A percentile compares a stretch with the other conserved stretches of the same genome.
phyloP scores from a whole-genome alignment of 2,113 vertebrate species.

The Ibidorhyncha struthersii region DNA sequence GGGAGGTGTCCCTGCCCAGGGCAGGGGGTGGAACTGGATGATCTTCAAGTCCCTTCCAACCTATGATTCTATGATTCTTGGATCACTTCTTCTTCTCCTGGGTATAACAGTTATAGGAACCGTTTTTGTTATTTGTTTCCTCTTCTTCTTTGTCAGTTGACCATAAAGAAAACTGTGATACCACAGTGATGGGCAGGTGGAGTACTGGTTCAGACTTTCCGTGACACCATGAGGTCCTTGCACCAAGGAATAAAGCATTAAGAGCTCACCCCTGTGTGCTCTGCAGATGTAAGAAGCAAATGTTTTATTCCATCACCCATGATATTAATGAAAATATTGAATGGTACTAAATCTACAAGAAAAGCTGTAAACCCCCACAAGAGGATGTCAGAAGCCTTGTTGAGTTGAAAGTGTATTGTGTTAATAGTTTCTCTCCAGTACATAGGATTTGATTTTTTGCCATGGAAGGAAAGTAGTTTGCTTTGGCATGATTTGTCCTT shows the following conservation, averaged over 20 bases:
- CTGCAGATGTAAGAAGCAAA: not conserved
- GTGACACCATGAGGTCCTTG: accelerated
- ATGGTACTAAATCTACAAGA: not conserved
- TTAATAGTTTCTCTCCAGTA: not conserved
- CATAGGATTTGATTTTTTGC: not conserved
- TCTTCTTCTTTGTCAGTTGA: not conserved
- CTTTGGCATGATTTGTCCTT: not conserved
- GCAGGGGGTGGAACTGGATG: no score
- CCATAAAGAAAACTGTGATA: not conserved
- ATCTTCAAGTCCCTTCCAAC: no score
- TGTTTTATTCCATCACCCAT: not conserved
- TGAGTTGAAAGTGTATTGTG: not conserved
- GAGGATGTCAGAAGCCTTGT: not conserved
- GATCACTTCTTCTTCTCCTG: not conserved
- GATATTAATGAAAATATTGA: not conserved
- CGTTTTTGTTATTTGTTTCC: not conserved
- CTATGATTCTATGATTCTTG: not conserved
- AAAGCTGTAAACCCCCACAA: not conserved
- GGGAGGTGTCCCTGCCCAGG: no score
- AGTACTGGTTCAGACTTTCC: not conserved
- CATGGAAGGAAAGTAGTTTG: not conserved
- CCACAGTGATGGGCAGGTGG: not conserved
- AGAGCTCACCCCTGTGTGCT: not conserved
- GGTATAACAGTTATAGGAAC: not conserved
- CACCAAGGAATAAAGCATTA: not conserved